Evolutionary conservation across 2,113 vertebrate genomes (phyloP), one percentile per base, ranked within the genome.

Genomic region (Epinephelus cyanopodus): DNA sequence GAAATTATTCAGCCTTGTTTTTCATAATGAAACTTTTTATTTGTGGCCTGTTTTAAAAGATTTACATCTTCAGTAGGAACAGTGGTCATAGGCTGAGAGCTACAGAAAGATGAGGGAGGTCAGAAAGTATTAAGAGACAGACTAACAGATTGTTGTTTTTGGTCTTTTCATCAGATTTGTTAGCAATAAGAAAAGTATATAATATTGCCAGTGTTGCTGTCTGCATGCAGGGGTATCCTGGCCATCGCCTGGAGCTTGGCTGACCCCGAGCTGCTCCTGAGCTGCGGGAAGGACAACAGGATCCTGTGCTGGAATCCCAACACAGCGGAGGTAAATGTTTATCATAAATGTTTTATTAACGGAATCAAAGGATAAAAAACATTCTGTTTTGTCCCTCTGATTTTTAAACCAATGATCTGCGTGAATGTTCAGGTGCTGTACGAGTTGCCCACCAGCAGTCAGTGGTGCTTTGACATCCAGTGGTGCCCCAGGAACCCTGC

Each of bases 401-500:
- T 37, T 62, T n/a, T 23, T 8, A 4, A 17, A 1, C 23, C 3
- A 80, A 39, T 33, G 1, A 8, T 18, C 39, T 27, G 19, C 21
- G 37, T 33, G 1, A 4, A 58, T 69, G 33, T 21, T 9, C 92
- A 99, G 98, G 95, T 99, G 53, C 85, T 99, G 71, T 99, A 99
- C 18, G 98, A 99, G 92, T 86, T 99, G 79, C 98, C 98, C 27
- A 98, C 95, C 0, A 97, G 95, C 85, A 97, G 96, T 0, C 98
- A 99, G 90, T 99, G 98, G 98, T 99, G 98, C 90, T 99, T 99
- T 57, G 98, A 99, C 72, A 96, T 99, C 87, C 98, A 98, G 95
- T 99, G 98, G 98, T 99, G 98, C 74, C 97, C 97, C 6, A 96
- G 97, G 74, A 99, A 99, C 85, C 98, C 98, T 0, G 97, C 98